Percentiles rank a stretch among this genome's conserved stretches.
These are phyloP conservation scores for Darevskia mixta DNA, from an alignment of 2,797 vertebrate species.

Conservation along the genomic window DNA sequence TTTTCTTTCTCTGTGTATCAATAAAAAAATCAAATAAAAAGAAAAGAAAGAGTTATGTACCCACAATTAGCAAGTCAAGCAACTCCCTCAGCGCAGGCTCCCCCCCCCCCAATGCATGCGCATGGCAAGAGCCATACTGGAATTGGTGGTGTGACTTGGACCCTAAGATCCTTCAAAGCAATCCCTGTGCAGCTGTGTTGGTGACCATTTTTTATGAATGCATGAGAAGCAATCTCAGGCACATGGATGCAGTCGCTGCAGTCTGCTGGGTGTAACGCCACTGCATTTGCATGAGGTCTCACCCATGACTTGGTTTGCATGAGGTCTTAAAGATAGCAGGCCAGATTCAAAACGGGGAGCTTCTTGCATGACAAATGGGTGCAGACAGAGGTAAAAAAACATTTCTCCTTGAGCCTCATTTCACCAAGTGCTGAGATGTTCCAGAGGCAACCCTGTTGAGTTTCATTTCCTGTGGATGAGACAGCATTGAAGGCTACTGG, in stretches of 20 bases:
- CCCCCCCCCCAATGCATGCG: background rate
- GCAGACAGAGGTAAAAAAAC: background rate
- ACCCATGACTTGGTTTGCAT: background rate
- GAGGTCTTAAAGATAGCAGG: background rate
- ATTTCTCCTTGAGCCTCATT: background rate
- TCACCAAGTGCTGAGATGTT: background rate
- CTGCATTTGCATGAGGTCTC: background rate
- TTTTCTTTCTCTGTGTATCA: too few relatives aligned
- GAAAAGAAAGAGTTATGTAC: background rate
- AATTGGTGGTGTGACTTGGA: background rate
- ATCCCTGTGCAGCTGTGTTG: background rate
- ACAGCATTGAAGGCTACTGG: background rate
- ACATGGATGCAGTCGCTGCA: background rate
- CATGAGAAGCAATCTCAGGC: background rate
- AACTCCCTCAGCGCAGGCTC: background rate
- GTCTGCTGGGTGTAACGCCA: background rate
- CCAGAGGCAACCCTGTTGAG: background rate
- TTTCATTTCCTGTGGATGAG: background rate
- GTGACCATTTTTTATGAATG: background rate
- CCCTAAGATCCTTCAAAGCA: background rate
- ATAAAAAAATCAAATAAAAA: too few relatives aligned
- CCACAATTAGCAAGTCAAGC: background rate
- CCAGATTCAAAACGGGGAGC: background rate
- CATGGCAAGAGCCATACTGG: background rate
- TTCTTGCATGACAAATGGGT: background rate